Percentiles rank a stretch among this genome's conserved stretches.
Conservation (phyloP, 2,888 invertebrate genomes). For the Pammene aurita region DNA sequence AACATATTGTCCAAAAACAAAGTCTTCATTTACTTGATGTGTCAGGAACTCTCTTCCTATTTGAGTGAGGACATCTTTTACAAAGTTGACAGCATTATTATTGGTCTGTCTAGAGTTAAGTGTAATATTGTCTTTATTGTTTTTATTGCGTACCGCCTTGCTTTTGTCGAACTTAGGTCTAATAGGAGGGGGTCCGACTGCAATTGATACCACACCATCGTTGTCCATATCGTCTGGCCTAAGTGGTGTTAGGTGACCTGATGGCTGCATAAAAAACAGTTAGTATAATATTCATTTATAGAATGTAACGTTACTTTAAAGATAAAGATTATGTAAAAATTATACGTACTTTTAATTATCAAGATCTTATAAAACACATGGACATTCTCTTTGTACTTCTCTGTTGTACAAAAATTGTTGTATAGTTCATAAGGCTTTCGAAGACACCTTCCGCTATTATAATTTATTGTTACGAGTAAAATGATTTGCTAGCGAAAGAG, state of each 20-base stretch:
- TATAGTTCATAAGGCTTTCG: no score
- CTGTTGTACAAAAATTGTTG: no score
- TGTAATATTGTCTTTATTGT: constrained; percentile 42
- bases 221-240: constrained; percentile 76
- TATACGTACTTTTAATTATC: no score
- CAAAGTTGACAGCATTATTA: constrained; percentile 53
- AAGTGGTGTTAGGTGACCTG: constrained; percentile 70
- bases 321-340: no score
- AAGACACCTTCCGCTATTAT: no score
- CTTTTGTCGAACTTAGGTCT: constrained; percentile 67
- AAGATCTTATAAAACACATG: no score
- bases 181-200: constrained; percentile 71
- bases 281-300: no score
- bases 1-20: constrained; percentile 76
- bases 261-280: constrained; percentile 60
- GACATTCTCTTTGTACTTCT: no score
- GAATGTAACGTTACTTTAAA: no score
- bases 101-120: constrained; percentile 39
- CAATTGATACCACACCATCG: constrained; percentile 74
- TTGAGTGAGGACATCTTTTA: constrained; percentile 66
- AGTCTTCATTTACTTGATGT: constrained; percentile 70
- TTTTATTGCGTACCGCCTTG: constrained; percentile 54
- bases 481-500: no score
- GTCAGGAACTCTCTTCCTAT: constrained; percentile 67
- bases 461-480: no score